Evolutionary conservation across 2,113 vertebrate species (phyloP), one percentile per base, ranked within the genome.

Genomic region (Diadophis punctatus): DNA sequence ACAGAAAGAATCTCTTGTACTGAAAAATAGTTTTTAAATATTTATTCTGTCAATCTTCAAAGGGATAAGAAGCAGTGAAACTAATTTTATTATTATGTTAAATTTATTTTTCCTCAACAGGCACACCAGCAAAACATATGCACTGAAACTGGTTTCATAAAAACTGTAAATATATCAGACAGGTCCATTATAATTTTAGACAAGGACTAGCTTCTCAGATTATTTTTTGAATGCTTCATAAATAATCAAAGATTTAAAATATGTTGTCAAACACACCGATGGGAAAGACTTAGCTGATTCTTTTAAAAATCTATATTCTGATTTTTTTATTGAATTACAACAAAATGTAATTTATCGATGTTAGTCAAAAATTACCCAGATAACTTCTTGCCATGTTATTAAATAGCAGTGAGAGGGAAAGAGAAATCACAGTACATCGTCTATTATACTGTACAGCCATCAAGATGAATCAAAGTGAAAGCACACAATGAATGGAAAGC

Each of bases 361-460:
- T 95, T 96, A 94, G 94, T 91, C 90, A 96, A 95, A 95, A 90
- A 94, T 92, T 87, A 94, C 80, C 51, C 90, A 0, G 97, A 97
- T 95, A 96, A 93, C 94, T 95, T 94, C 94, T 55, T 80, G 56
- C 80, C 43, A 94, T 94, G 92, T 93, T 96, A 95, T 94, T 95
- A 96, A 95, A 90, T n/a, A 51, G 51, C 84, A 93, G 96, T 96
- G 97, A 97, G 96, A 95, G 87, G 91, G 68, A 63, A 56, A 95
- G 95, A 96, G 95, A 96, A 80, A 97, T 97, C 96, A 97, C 95
- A 92, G 96, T 88, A 93, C 92, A 92, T 89, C 95, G 91, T 80
- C 96, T 95, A 95, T 96, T 96, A 96, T 95, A 94, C 1, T 94
- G 95, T 92, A 30, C 94, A 53, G 93, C 93, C 7, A 4, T 91